A percentile compares a stretch with the other conserved stretches of the same genome.
Evolutionary conservation across 1,140 invertebrate genomes (phyloP).

Genomic region (Thereuonema tuberculata): DNA sequence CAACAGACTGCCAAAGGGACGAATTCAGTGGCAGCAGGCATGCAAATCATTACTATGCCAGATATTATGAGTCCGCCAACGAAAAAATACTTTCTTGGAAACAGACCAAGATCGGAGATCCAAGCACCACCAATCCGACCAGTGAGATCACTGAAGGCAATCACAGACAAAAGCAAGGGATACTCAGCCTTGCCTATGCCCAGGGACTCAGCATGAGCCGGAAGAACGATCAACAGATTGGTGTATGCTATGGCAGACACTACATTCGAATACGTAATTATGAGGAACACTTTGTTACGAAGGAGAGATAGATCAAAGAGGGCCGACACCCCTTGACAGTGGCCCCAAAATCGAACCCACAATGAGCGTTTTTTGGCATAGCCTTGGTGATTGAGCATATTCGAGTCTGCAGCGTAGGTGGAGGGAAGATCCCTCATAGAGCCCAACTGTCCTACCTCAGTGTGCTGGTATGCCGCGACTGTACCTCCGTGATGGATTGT

Average conservation of each 20-base stretch:
- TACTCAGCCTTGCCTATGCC: constrained; percentile 51
- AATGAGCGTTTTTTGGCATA: too few species aligned
- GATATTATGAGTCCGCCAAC: constrained; percentile 58
- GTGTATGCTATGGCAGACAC: constrained; percentile 73
- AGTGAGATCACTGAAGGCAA: constrained; percentile 59
- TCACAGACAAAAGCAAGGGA: constrained; percentile 56
- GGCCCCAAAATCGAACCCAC: too few species aligned
- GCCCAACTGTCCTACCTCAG: background rate
- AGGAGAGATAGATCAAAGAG: constrained; percentile 53
- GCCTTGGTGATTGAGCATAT: too few species aligned
- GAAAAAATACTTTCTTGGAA: constrained; percentile 64
- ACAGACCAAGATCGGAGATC: constrained; percentile 51
- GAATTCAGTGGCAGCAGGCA: constrained; percentile 47
- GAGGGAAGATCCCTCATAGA: background rate
- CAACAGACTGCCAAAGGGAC: constrained; percentile 50
- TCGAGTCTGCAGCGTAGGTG: too few species aligned
- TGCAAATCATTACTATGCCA: constrained; percentile 49
- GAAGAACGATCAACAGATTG: constrained; percentile 65
- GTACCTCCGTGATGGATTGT: constrained; percentile 71
- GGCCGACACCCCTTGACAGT: background rate
- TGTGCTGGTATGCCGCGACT: constrained; percentile 39
- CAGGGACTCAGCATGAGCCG: constrained; percentile 51
- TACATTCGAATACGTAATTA: constrained; percentile 65
- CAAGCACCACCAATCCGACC: constrained; percentile 68
- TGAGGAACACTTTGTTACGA: constrained; percentile 60